Evolutionary conservation across 2,113 vertebrate genomes (phyloP).

Genomic region (human): GRCh38 chr12:129890001-129890500

Average conservation of each 20-base stretch:
- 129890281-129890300: neutral
- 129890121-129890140: neutral
- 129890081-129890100: neutral
- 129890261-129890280: too few relatives aligned
- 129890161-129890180: neutral
- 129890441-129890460: too few relatives aligned
- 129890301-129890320: fast-evolving
- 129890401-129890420: neutral
- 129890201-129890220: neutral
- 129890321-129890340: too few relatives aligned
- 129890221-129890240: neutral
- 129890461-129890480: neutral
- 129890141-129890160: neutral
- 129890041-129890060: too few relatives aligned
- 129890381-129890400: fast-evolving
- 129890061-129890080: too few relatives aligned
- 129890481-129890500: neutral
- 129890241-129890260: too few relatives aligned
- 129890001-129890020: fast-evolving
- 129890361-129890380: neutral
- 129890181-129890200: fast-evolving
- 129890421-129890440: too few relatives aligned
- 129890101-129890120: neutral
- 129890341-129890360: neutral
- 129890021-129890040: neutral